Base-by-base conservation (phyloP, 37 sponge, comb jelly and placozoan genomes). In the Crambe crambe region DNA sequence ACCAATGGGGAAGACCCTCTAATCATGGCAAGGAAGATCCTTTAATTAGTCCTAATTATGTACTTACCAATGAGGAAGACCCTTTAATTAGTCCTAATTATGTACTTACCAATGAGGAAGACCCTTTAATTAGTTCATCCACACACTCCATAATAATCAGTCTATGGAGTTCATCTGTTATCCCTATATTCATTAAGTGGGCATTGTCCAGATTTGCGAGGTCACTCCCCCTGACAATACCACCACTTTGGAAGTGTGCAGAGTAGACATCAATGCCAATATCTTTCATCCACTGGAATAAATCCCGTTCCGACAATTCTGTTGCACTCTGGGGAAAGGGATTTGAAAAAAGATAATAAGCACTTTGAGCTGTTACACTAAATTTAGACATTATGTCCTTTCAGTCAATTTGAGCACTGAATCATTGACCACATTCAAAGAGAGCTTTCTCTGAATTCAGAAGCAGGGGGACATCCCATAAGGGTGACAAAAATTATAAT, bases 271-370 rank as follows among this genome's bases (percentile, higher is more conserved):
- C 76, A 23, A 95, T 64, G 70, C 82, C 40, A 17, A 91, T 51
- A n/a, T 89, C 89, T 17, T 68, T 79, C 93, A 95, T 69, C 95
- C 95, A 95, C 2, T 26, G 8, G 27, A 83, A 32, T 12, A 95
- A 73, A 41, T 88, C 86, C 35, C n/a, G 34, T 51, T 58, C 78
- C n/a, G 56, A 38, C 83, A 85, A 95, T 22, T 91, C 93, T 36
- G 63, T 20, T 56, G 77, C 76, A 36, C 89, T 77, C 95, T 95
- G 87, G 56, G 59, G 12, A 58, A 26, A 68, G 36, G 57, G 40
- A 63, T 37, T 37, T 12, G 73, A 3, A 44, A 47, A 43, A 36
- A 29, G 31, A 54, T 26, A 34, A 27, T 26, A 69, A 34, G 51
- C 39, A 30, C 54, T 51, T 51, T n/a, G n/a, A n/a, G n/a, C n/a